A percentile compares a stretch with the other conserved stretches of the same genome.
These are phyloP conservation scores for Drosophila kohkoa DNA, from an alignment of 1,140 invertebrate species.

Conservation along the genomic window DNA sequence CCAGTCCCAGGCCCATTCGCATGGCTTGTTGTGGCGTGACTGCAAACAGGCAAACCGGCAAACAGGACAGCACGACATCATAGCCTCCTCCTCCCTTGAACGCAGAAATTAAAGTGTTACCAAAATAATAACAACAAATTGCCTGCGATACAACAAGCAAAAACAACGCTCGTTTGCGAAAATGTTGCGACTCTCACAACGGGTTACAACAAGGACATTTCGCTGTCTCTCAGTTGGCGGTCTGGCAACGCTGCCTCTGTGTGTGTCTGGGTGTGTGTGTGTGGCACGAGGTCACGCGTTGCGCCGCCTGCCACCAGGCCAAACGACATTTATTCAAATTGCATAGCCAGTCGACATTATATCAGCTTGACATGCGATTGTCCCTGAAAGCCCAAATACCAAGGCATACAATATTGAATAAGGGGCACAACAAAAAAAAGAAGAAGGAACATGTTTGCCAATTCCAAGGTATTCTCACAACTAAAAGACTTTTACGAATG, in stretches of 20 bases:
- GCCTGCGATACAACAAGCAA: constrained; percentile 51
- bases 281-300: constrained; percentile 42
- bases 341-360: constrained; percentile 60
- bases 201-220: constrained; percentile 55
- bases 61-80: not conserved
- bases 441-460: not conserved
- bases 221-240: constrained; percentile 31
- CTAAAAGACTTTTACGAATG: constrained; percentile 1
- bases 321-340: constrained; percentile 75
- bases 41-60: constrained; percentile 5
- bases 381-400: constrained; percentile 18
- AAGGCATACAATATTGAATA: constrained; percentile 23
- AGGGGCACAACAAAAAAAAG: not conserved
- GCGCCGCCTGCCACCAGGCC: constrained; percentile 41
- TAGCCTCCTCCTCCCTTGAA: not conserved
- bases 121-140: constrained; percentile 82
- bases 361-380: constrained; percentile 64
- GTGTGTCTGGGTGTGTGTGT: constrained; percentile 15
- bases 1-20: too few relatives aligned
- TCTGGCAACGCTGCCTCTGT: constrained; percentile 16
- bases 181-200: constrained; percentile 74
- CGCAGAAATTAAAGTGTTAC: constrained; percentile 78
- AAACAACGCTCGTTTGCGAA: constrained; percentile 41
- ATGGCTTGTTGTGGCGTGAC: constrained; percentile 34
- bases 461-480: not conserved